A percentile compares a stretch with the other conserved stretches of the same genome.
These are phyloP conservation scores for Pao palembangensis DNA, from an alignment of 2,113 vertebrate species.

Conservation along the genomic window DNA sequence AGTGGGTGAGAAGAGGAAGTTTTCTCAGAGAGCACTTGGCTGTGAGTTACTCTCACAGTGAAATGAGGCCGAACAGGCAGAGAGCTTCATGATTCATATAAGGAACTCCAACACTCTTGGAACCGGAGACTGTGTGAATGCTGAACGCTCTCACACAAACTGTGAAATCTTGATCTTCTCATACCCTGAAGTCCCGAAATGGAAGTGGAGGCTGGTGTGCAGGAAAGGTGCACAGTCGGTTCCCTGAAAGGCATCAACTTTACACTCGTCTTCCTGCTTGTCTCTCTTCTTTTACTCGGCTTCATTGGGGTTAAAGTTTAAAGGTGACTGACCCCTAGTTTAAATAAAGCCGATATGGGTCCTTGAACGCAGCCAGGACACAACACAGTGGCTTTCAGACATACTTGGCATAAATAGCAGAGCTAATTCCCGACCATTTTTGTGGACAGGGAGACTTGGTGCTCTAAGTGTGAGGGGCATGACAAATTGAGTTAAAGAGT, in stretches of 20 bases:
- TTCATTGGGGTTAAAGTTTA: conserved; percentile 25
- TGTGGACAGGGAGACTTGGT: neutral
- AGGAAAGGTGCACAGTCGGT: conserved; percentile 7
- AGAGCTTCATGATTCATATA: conserved; percentile 37
- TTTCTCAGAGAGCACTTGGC: conserved; percentile 39
- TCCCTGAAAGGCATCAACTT: conserved; percentile 30
- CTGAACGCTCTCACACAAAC: conserved; percentile 20
- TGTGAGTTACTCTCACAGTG: conserved; percentile 11
- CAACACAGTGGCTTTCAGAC: conserved; percentile 17
- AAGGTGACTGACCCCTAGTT: conserved; percentile 19
- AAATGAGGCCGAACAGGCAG: conserved; percentile 47
- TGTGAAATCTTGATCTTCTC: conserved; percentile 46
- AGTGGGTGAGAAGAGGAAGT: conserved; percentile 18
- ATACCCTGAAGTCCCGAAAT: conserved; percentile 42
- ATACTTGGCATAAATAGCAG: conserved; percentile 5
- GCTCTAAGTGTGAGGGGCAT: neutral
- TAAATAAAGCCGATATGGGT: conserved; percentile 12
- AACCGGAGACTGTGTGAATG: conserved; percentile 18
- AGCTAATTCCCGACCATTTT: neutral
- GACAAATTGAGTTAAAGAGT: conserved; percentile 16
- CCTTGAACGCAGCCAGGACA: conserved; percentile 27
- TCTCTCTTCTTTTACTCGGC: conserved; percentile 16
- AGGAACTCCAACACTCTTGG: conserved; percentile 28
- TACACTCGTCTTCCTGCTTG: conserved; percentile 4
- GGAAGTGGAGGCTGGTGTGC: conserved; percentile 20